Percentiles rank a stretch among this genome's conserved stretches.
Conservation (phyloP, 1,140 invertebrate species). For the Zaprionus africanus region DNA sequence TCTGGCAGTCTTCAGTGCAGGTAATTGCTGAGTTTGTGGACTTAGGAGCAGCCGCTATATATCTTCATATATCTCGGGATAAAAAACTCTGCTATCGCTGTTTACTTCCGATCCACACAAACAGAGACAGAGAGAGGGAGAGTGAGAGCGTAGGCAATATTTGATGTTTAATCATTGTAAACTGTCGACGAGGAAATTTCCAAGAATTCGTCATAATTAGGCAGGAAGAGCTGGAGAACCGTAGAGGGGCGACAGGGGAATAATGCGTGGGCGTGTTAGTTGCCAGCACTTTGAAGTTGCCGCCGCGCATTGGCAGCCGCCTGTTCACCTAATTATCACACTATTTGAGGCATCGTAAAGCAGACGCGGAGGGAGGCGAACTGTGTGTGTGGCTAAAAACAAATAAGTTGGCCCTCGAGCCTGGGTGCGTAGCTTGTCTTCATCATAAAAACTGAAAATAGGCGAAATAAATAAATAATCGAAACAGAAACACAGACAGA, state of each 20-base stretch:
- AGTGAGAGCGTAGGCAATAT: neutral
- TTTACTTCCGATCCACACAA: neutral
- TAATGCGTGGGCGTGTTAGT: slow-evolving; percentile 28
- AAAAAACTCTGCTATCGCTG: neutral
- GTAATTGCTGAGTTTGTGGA: too few species aligned
- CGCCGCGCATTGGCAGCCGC: slow-evolving; percentile 54
- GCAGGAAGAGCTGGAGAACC: neutral
- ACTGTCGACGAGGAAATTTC: slow-evolving; percentile 20
- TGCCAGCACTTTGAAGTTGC: slow-evolving; percentile 59
- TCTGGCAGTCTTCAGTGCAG: neutral
- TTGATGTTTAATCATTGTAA: slow-evolving; percentile 30
- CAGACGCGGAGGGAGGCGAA: neutral
- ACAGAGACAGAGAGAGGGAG: neutral
- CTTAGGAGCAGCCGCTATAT: too few species aligned
- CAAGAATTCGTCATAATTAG: slow-evolving; percentile 37
- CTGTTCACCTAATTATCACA: slow-evolving; percentile 77
- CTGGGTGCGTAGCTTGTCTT: slow-evolving; percentile 21
- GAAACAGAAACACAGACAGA: slow-evolving; percentile 12
- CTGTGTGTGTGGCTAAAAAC: slow-evolving; percentile 40
- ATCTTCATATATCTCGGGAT: neutral
- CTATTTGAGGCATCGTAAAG: slow-evolving; percentile 71
- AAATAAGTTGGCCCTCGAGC: slow-evolving; percentile 17
- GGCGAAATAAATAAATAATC: slow-evolving; percentile 56
- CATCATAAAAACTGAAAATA: slow-evolving; percentile 39
- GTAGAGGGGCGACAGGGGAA: neutral